Percentiles rank a stretch among this genome's conserved stretches.
Evolutionary conservation across 2,797 vertebrate species (phyloP).

Genomic region (Acropternis orthonyx): DNA sequence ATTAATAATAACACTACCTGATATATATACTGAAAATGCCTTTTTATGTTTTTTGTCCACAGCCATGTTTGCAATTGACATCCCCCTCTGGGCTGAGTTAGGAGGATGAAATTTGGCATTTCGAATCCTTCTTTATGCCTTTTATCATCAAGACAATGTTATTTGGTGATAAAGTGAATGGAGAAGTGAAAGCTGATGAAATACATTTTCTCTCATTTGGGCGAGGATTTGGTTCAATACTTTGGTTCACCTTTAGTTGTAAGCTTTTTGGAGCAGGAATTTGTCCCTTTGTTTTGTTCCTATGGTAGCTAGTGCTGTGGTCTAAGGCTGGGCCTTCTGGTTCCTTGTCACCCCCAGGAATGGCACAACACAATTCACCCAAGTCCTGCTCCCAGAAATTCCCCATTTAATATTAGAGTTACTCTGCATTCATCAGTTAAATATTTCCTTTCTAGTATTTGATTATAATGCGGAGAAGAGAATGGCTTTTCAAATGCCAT

Average conservation of each 20-base stretch:
- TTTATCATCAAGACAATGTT: background rate
- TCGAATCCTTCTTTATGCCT: background rate
- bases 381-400: background rate
- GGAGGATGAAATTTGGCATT: background rate
- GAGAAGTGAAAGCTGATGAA: background rate
- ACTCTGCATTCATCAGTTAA: background rate
- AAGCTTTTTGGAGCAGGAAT: background rate
- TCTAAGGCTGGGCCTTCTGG: background rate
- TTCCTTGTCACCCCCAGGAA: background rate
- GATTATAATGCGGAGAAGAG: background rate
- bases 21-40: background rate
- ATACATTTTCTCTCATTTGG: background rate
- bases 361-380: background rate
- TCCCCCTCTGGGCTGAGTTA: background rate
- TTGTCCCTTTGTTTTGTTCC: background rate
- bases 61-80: background rate
- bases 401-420: background rate
- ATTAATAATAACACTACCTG: background rate
- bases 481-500: background rate
- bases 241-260: background rate
- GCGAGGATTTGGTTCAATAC: background rate
- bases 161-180: background rate
- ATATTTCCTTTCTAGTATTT: background rate
- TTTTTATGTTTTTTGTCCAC: background rate
- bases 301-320: background rate